phyloP scores from a whole-genome alignment of 2,888 invertebrate species.

The Mythimna impura region DNA sequence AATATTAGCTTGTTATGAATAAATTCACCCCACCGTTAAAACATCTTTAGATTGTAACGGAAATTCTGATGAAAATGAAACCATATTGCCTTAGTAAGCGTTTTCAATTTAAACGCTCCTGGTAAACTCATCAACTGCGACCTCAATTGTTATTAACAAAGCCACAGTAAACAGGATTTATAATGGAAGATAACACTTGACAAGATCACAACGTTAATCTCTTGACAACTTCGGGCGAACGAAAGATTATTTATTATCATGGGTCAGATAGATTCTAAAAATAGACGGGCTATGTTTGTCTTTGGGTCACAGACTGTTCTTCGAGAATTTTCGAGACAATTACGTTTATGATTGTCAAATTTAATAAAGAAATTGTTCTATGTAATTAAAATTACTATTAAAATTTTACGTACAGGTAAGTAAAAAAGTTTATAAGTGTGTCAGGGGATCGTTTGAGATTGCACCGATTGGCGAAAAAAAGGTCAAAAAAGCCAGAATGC shows the following conservation, averaged over 20 bases:
- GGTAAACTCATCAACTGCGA: conserved; percentile 18
- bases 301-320: not conserved
- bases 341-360: too few species aligned
- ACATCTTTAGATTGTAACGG: not conserved
- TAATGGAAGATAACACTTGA: conserved; percentile 41
- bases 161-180: conserved; percentile 34
- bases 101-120: conserved; percentile 16
- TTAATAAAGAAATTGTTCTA: too few species aligned
- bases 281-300: not conserved
- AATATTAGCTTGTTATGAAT: not conserved
- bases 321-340: not conserved
- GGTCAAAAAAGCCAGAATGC: not conserved
- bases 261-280: conserved; percentile 7
- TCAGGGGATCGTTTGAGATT: too few species aligned
- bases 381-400: too few species aligned
- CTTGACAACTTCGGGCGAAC: conserved; percentile 6
- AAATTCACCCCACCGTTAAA: not conserved
- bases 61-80: conserved; percentile 7
- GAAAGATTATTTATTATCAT: not conserved
- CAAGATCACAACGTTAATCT: conserved; percentile 37
- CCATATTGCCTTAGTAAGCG: not conserved
- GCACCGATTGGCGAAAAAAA: not conserved
- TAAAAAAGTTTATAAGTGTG: too few species aligned
- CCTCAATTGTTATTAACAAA: conserved; percentile 33
- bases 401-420: too few species aligned